Percentiles rank a stretch among this genome's conserved stretches.
Conservation (phyloP, 2,888 invertebrate species). For the Harpalus rufipes region DNA sequence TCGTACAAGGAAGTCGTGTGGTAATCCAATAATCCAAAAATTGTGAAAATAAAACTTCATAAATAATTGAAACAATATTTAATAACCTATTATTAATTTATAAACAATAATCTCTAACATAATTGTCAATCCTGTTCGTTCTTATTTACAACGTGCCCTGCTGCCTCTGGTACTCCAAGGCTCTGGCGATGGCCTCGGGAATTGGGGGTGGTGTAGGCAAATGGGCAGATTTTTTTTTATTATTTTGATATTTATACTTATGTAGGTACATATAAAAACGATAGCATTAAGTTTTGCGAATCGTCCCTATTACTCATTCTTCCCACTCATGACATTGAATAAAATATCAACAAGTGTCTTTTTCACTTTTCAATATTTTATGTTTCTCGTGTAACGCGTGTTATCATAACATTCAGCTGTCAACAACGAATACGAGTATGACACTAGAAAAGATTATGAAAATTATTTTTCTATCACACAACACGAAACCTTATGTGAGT, state of each 20-base stretch:
- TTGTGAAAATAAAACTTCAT: too few species aligned
- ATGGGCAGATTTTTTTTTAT: constrained; percentile 76
- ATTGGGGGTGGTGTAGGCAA: constrained; percentile 75
- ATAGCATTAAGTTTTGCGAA: background rate
- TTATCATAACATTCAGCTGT: constrained; percentile 2
- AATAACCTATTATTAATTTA: constrained; percentile 25
- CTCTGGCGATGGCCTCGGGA: constrained; percentile 71
- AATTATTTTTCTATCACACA: background rate
- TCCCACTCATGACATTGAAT: constrained; percentile 44
- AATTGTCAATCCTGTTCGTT: background rate
- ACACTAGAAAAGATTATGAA: constrained; percentile 16
- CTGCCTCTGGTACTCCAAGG: constrained; percentile 71
- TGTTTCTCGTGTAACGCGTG: background rate
- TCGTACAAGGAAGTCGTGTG: too few species aligned
- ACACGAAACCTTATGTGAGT: constrained; percentile 5
- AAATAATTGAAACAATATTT: background rate
- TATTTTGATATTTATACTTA: background rate
- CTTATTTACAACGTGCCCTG: constrained; percentile 63
- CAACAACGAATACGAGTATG: background rate
- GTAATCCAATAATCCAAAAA: too few species aligned
- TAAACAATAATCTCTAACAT: constrained; percentile 1
- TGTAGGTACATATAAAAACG: background rate
- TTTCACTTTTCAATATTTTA: constrained; percentile 30
- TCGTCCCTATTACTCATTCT: background rate
- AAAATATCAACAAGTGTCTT: constrained; percentile 51